phyloP scores from a whole-genome alignment of 2,113 vertebrate species.

The Garra rufa region DNA sequence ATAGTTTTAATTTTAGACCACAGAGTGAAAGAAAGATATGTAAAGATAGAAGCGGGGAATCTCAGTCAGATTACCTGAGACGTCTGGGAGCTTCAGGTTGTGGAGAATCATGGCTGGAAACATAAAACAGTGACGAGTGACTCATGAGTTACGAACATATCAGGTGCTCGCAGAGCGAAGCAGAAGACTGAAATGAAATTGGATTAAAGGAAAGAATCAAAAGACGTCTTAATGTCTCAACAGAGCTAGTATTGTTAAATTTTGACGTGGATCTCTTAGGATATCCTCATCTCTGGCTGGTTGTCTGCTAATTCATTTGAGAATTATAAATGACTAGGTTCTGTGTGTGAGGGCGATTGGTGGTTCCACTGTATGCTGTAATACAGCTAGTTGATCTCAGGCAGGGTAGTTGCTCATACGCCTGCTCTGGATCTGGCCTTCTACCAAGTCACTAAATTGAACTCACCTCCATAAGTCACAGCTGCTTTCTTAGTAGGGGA shows the following conservation, averaged over 20 bases:
- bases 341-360: slow-evolving; percentile 54
- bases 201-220: slow-evolving; percentile 23
- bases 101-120: neutral
- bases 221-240: neutral
- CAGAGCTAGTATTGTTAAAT: slow-evolving; percentile 8
- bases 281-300: slow-evolving; percentile 18
- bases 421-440: slow-evolving; percentile 61
- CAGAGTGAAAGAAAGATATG: slow-evolving; percentile 30
- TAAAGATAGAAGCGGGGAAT: slow-evolving; percentile 52
- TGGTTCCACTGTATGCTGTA: slow-evolving; percentile 58
- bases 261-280: slow-evolving; percentile 14
- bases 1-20: slow-evolving; percentile 74
- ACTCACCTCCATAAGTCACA: slow-evolving; percentile 66
- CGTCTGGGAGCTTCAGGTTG: slow-evolving; percentile 17
- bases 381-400: slow-evolving; percentile 70
- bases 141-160: slow-evolving; percentile 30
- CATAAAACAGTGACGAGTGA: slow-evolving; percentile 37
- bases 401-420: slow-evolving; percentile 57
- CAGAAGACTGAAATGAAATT: neutral
- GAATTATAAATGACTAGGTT: slow-evolving; percentile 6
- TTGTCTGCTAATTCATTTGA: slow-evolving; percentile 21
- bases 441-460: slow-evolving; percentile 58
- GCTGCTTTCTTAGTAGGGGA: slow-evolving; percentile 49
- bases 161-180: slow-evolving; percentile 23
- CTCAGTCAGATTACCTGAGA: slow-evolving; percentile 68